phyloP scores from a whole-genome alignment of 1,140 invertebrate genomes.

The Diuraphis noxia region DNA sequence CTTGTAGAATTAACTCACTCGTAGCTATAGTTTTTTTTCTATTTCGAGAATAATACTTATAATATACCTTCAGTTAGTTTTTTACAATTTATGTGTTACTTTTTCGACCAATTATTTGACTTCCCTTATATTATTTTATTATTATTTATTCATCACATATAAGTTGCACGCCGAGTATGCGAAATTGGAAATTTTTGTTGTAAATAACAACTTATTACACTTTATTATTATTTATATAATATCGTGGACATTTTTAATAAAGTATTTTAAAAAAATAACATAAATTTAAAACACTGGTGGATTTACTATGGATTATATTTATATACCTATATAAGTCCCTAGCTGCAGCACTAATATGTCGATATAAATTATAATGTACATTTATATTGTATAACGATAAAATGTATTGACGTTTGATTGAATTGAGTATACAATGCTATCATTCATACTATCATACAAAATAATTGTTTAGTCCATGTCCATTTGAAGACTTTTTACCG shows the following conservation, averaged over 20 bases:
- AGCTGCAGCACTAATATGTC: background rate
- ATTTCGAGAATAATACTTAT: background rate
- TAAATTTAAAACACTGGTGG: too few species aligned
- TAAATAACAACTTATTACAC: background rate
- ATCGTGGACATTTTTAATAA: too few species aligned
- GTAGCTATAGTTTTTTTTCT: background rate
- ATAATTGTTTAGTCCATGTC: constrained; percentile 13
- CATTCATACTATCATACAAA: background rate
- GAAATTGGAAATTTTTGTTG: background rate
- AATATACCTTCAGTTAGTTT: background rate
- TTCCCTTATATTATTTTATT: background rate
- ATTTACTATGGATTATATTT: background rate
- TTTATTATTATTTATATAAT: background rate
- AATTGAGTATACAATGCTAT: background rate
- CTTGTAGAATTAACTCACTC: background rate
- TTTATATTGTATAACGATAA: background rate
- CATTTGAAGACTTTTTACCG: constrained; percentile 15
- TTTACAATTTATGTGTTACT: background rate
- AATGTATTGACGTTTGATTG: background rate
- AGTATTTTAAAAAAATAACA: background rate
- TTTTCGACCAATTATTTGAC: background rate
- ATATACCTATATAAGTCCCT: background rate
- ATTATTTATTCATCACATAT: background rate
- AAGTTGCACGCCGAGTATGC: too few species aligned
- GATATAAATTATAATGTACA: background rate